Percentiles rank a stretch among this genome's conserved stretches.
Conservation (phyloP, 2,113 vertebrate genomes). For the Lepus americanus region DNA sequence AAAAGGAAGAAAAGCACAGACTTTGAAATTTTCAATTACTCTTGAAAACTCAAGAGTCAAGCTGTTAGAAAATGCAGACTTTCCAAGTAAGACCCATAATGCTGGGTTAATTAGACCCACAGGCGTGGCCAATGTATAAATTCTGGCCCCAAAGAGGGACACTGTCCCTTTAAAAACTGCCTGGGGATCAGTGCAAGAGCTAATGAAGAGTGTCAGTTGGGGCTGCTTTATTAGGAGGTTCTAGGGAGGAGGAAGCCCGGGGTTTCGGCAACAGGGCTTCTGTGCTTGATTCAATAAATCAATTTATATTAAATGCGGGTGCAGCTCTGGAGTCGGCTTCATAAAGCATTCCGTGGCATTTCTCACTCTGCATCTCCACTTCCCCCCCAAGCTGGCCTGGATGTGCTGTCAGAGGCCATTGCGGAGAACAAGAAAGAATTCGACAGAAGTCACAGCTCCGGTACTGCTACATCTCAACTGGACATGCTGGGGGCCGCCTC, state of each 20-base stretch:
- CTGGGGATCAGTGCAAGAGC: slow-evolving; percentile 86
- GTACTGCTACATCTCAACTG: slow-evolving; percentile 34
- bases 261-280: slow-evolving; percentile 86
- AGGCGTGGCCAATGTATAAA: slow-evolving; percentile 85
- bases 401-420: slow-evolving; percentile 67
- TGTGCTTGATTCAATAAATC: slow-evolving; percentile 88
- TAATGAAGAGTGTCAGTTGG: slow-evolving; percentile 88
- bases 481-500: slow-evolving; percentile 71
- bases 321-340: slow-evolving; percentile 70
- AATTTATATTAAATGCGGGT: slow-evolving; percentile 86
- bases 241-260: slow-evolving; percentile 85
- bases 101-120: slow-evolving; percentile 86
- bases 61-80: slow-evolving; percentile 85
- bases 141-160: slow-evolving; percentile 85
- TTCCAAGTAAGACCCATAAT: slow-evolving; percentile 86
- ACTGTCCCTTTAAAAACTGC: slow-evolving; percentile 89
- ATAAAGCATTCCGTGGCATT: slow-evolving; percentile 83
- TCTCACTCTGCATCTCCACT: slow-evolving; percentile 83
- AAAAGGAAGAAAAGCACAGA: slow-evolving; percentile 74
- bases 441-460: background rate
- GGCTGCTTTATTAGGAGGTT: slow-evolving; percentile 88
- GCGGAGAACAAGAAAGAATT: slow-evolving; percentile 72
- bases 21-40: slow-evolving; percentile 85
- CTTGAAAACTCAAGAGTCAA: slow-evolving; percentile 86
- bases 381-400: slow-evolving; percentile 75